A percentile compares a stretch with the other conserved stretches of the same genome.
Conservation (phyloP, 2,113 vertebrate genomes). For the Urocolius indicus region DNA sequence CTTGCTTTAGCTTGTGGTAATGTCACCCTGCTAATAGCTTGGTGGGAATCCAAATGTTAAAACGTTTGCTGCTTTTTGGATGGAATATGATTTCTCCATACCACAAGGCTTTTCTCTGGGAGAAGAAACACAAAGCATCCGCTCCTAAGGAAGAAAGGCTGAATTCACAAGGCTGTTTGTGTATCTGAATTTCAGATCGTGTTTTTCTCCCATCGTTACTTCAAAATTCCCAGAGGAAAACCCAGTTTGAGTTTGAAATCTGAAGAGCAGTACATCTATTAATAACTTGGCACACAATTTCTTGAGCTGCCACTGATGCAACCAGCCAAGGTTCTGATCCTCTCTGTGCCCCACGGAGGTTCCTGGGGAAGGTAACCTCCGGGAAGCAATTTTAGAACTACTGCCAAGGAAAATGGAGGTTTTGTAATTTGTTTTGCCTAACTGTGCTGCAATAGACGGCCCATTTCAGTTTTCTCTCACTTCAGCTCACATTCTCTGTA, state of each 20-base stretch:
- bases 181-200: not conserved
- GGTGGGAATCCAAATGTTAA: not conserved
- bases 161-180: not conserved
- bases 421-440: not conserved
- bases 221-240: conserved; percentile 1
- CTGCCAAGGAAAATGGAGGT: not conserved
- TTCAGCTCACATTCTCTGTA: not conserved
- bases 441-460: not conserved
- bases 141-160: not conserved
- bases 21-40: not conserved
- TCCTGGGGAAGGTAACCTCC: not conserved
- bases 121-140: not conserved
- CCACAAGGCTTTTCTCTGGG: not conserved
- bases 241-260: not conserved
- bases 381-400: not conserved
- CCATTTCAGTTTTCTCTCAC: not conserved
- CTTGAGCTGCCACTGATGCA: not conserved
- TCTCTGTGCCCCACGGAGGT: not conserved
- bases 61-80: not conserved
- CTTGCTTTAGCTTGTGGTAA: not conserved
- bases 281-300: not conserved
- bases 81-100: not conserved
- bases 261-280: not conserved
- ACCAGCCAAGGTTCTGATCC: not conserved
- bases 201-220: not conserved